These are phyloP conservation scores for Drosophila nr. perissopoda DNA, from an alignment of 2,888 invertebrate genomes.

Conservation along the genomic window DNA sequence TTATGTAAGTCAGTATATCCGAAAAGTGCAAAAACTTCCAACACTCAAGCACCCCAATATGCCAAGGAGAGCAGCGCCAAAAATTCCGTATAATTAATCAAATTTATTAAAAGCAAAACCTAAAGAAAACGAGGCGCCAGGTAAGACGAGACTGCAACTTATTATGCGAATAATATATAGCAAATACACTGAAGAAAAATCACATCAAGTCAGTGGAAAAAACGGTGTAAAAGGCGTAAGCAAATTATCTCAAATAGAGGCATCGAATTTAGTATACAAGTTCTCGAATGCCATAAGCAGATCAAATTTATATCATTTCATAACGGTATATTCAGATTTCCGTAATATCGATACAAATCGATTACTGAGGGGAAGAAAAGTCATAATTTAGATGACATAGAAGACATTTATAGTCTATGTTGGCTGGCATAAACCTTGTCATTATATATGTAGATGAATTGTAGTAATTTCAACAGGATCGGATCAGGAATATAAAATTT, in stretches of 20 bases:
- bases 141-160: slow-evolving; percentile 5
- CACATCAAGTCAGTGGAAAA: background rate
- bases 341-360: background rate
- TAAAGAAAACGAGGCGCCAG: slow-evolving; percentile 13
- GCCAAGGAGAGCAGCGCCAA: slow-evolving; percentile 40
- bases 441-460: background rate
- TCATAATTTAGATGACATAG: background rate
- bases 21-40: background rate
- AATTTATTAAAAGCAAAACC: slow-evolving; percentile 60
- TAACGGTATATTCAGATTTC: background rate
- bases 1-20: slow-evolving; percentile 43
- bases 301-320: background rate
- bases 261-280: background rate
- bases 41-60: slow-evolving; percentile 6
- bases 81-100: slow-evolving; percentile 68
- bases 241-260: background rate
- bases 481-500: background rate
- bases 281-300: background rate
- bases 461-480: background rate
- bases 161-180: background rate
- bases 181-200: slow-evolving; percentile 10
- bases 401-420: background rate
- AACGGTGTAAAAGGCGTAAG: background rate
- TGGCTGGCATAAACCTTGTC: background rate
- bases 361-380: background rate